A percentile compares a stretch with the other conserved stretches of the same genome.
These are phyloP conservation scores for Pygoscelis adeliae DNA, from an alignment of 2,113 vertebrate genomes.

Conservation along the genomic window DNA sequence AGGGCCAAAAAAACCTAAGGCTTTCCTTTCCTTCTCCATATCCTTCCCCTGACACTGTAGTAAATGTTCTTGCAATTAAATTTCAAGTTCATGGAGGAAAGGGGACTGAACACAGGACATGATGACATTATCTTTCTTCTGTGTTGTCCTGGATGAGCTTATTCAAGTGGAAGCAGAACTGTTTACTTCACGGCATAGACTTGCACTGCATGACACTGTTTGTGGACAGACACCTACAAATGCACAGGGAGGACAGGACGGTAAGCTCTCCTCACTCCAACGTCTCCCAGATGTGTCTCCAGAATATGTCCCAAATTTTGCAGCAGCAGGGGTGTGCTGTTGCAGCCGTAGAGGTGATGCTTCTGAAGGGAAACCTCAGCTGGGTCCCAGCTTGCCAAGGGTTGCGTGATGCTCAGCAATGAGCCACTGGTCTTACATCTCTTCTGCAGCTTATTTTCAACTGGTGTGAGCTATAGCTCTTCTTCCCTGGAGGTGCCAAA, in stretches of 20 bases:
- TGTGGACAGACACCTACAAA: background rate
- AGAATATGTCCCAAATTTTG: background rate
- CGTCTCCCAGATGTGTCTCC: background rate
- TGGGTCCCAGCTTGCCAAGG: background rate
- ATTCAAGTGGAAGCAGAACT: background rate
- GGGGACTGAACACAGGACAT: background rate
- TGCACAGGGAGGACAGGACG: fast-evolving
- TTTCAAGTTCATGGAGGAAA: background rate
- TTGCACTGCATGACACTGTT: background rate
- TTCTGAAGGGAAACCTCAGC: background rate
- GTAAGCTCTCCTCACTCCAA: background rate
- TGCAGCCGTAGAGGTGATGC: background rate
- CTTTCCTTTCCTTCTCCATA: background rate
- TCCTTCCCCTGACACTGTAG: fast-evolving
- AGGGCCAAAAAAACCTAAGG: background rate
- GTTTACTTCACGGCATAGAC: background rate
- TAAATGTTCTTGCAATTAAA: background rate
- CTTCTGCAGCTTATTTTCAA: background rate
- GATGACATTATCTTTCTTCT: background rate
- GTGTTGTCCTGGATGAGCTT: background rate
- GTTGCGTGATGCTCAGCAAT: background rate
- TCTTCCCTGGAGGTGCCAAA: background rate
- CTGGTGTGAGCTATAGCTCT: background rate
- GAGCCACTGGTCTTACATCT: background rate
- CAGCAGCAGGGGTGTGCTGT: background rate